A percentile compares a stretch with the other conserved stretches of the same genome.
These are phyloP conservation scores for Amorpha juglandis DNA, from an alignment of 2,888 invertebrate species.

Conservation along the genomic window DNA sequence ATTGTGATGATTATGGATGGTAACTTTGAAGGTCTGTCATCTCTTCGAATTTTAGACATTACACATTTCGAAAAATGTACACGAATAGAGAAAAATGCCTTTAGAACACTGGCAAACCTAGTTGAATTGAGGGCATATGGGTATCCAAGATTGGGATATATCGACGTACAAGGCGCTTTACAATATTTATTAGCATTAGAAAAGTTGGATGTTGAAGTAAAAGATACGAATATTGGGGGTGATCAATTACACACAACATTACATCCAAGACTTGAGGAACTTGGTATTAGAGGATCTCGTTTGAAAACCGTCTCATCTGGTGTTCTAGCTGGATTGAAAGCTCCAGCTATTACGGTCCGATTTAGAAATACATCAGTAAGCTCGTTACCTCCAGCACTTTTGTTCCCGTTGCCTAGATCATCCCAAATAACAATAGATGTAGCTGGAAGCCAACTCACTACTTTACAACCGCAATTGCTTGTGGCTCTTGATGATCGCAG, in stretches of 20 bases:
- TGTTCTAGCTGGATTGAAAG: conserved; percentile 92
- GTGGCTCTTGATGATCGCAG: conserved; percentile 92
- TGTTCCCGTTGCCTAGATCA: conserved; percentile 94
- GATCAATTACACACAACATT: conserved; percentile 91
- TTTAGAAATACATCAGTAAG: conserved; percentile 92
- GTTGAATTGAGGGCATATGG: conserved; percentile 88
- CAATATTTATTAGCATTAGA: conserved; percentile 89
- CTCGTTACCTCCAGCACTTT: conserved; percentile 90
- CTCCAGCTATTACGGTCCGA: conserved; percentile 88
- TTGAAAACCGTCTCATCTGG: conserved; percentile 92
- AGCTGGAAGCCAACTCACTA: conserved; percentile 89
- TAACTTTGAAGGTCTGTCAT: conserved; percentile 89
- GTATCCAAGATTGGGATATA: conserved; percentile 91
- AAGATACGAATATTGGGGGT: conserved; percentile 91
- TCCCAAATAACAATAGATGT: conserved; percentile 91
- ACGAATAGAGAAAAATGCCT: conserved; percentile 92
- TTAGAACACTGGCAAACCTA: conserved; percentile 89
- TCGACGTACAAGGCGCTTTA: conserved; percentile 94
- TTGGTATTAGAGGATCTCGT: conserved; percentile 90
- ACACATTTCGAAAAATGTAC: conserved; percentile 87
- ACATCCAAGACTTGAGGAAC: conserved; percentile 90
- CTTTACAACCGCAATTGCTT: conserved; percentile 90
- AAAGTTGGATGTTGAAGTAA: conserved; percentile 92
- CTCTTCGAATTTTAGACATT: conserved; percentile 87
- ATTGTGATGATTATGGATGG: conserved; percentile 89